Conservation (phyloP, 2,113 vertebrate species). For the Craseonycteris thonglongyai region DNA sequence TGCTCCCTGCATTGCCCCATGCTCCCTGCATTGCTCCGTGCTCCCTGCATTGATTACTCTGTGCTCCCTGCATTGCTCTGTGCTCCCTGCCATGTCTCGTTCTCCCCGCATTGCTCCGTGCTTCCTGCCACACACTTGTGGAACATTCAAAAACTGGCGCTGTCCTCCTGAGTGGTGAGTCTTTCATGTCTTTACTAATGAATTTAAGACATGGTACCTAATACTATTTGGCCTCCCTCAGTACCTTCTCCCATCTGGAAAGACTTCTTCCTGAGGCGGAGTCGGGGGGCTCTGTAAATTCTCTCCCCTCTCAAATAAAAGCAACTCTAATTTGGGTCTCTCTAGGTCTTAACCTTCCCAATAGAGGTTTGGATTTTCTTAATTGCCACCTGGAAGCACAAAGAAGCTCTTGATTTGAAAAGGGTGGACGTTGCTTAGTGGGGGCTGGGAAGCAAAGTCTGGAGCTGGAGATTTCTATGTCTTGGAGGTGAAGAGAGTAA, state of each 20-base stretch:
- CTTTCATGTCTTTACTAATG: neutral
- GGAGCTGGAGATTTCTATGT: neutral
- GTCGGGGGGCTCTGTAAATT: neutral
- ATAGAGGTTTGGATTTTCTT: neutral
- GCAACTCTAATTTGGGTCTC: neutral
- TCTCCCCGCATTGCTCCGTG: too few species aligned
- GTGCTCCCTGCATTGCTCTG: too few species aligned
- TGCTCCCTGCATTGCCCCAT: too few species aligned
- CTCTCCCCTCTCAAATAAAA: neutral
- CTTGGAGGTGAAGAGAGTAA: neutral
- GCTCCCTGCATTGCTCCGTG: too few species aligned
- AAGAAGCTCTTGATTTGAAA: neutral
- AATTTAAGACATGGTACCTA: neutral
- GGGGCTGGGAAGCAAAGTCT: neutral
- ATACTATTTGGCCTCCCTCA: neutral
- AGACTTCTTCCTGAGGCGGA: neutral
- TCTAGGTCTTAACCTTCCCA: neutral
- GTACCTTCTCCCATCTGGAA: neutral
- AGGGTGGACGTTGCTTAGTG: neutral
- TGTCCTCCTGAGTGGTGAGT: neutral
- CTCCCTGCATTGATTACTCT: too few species aligned
- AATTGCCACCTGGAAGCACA: neutral
- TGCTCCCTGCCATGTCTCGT: too few species aligned
- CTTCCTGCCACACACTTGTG: too few species aligned
- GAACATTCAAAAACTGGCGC: neutral